A percentile compares a stretch with the other conserved stretches of the same genome.
Evolutionary conservation across 2,888 invertebrate species (phyloP).

Genomic region (Drosophila acutilabella): DNA sequence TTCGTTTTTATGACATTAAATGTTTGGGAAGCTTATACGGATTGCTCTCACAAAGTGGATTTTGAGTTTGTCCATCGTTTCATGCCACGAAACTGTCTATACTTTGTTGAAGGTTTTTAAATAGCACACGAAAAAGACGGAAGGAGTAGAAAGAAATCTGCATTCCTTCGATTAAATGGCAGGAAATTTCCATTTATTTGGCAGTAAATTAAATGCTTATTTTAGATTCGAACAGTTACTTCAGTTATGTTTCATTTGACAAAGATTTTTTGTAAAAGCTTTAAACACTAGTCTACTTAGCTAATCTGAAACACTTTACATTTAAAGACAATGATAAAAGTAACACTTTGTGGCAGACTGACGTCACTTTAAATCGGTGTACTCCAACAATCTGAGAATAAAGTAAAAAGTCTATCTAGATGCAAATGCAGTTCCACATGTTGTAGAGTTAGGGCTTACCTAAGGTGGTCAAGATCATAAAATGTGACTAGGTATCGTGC

Average conservation of each 20-base stretch:
- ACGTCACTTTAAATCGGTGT: constrained; percentile 6
- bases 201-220: neutral
- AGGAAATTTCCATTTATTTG: neutral
- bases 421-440: constrained; percentile 26
- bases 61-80: constrained; percentile 45
- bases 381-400: neutral
- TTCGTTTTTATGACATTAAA: constrained; percentile 77
- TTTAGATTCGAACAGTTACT: neutral
- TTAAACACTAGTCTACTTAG: neutral
- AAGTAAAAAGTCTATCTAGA: neutral
- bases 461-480: constrained; percentile 34
- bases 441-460: constrained; percentile 4
- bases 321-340: constrained; percentile 18
- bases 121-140: neutral
- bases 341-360: constrained; percentile 13
- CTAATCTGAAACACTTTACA: neutral
- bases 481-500: constrained; percentile 29
- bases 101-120: constrained; percentile 51
- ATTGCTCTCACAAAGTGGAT: constrained; percentile 75
- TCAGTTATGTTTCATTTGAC: neutral
- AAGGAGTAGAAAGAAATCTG: neutral
- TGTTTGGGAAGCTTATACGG: constrained; percentile 73
- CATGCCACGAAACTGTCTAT: constrained; percentile 7
- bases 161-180: constrained; percentile 1
- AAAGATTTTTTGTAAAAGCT: neutral